These are phyloP conservation scores for Dendrolimus houi DNA, from an alignment of 2,888 invertebrate genomes.

Conservation along the genomic window DNA sequence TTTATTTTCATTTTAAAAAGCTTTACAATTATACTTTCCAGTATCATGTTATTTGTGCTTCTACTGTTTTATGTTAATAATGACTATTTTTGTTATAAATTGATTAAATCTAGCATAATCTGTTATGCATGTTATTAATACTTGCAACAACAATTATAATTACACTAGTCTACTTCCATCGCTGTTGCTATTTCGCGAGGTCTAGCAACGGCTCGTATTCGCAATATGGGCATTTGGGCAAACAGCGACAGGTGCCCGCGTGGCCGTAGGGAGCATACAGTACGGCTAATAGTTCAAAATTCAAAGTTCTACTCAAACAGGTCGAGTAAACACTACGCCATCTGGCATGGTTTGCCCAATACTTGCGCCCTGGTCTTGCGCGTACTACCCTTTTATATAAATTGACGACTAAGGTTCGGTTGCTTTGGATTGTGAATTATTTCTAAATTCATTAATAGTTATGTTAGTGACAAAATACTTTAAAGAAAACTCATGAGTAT, in stretches of 20 bases:
- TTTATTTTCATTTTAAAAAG: too few species aligned
- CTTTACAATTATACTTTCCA: too few species aligned
- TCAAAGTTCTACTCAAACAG: conserved; percentile 68
- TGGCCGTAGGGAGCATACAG: conserved; percentile 25
- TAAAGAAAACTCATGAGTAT: too few species aligned
- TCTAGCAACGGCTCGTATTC: conserved; percentile 14
- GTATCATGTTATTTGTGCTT: too few species aligned
- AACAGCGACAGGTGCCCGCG: conserved; percentile 61
- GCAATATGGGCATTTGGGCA: conserved; percentile 20
- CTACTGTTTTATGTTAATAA: too few species aligned
- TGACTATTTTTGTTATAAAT: too few species aligned
- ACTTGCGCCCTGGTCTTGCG: conserved; percentile 30
- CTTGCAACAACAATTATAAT: background rate
- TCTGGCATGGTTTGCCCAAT: conserved; percentile 57
- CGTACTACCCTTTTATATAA: conserved; percentile 22
- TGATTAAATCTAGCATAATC: too few species aligned
- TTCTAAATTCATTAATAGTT: conserved; percentile 1
- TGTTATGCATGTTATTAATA: too few species aligned
- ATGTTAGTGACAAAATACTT: too few species aligned
- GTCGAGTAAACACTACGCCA: conserved; percentile 69
- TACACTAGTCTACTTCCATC: background rate
- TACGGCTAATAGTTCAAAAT: conserved; percentile 64
- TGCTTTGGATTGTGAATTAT: conserved; percentile 8
- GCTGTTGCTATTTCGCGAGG: background rate
- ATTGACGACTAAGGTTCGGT: conserved; percentile 22